Evolutionary conservation across 1,140 invertebrate species (phyloP).

Genomic region (Goniozus legneri): DNA sequence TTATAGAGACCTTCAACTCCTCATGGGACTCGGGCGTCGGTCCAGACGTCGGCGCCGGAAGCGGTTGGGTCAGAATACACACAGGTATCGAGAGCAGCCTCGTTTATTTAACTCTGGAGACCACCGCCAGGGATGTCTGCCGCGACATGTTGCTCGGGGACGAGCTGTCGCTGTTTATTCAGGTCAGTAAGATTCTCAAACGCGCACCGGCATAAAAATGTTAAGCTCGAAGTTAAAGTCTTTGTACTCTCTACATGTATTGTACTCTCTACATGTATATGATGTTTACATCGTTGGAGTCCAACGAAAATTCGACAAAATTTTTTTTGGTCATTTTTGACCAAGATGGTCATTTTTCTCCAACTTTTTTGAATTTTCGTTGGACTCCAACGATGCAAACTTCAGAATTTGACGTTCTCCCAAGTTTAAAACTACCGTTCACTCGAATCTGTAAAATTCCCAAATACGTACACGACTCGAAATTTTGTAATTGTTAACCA

Average conservation of each 20-base stretch:
- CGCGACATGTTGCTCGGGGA: constrained; percentile 59
- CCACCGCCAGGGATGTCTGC: constrained; percentile 60
- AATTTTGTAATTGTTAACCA: too few species aligned
- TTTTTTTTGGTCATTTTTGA: too few species aligned
- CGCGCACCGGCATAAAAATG: too few species aligned
- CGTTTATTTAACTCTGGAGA: constrained; percentile 60
- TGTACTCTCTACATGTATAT: not conserved
- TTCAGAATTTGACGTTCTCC: not conserved
- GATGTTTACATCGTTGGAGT: not conserved
- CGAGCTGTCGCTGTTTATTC: constrained; percentile 61
- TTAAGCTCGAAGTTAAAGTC: too few species aligned
- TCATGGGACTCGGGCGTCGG: constrained; percentile 51
- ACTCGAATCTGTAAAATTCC: too few species aligned
- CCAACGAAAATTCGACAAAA: too few species aligned
- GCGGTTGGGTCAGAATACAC: constrained; percentile 61
- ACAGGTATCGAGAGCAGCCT: constrained; percentile 60
- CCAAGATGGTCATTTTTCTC: too few species aligned
- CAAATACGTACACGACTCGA: too few species aligned
- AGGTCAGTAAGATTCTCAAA: constrained; percentile 50
- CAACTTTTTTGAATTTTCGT: too few species aligned
- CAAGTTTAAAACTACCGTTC: too few species aligned
- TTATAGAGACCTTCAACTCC: constrained; percentile 38
- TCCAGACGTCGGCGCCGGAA: constrained; percentile 39
- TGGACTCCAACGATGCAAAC: too few species aligned
- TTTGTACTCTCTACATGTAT: not conserved